Evolutionary conservation across 2,113 vertebrate genomes (phyloP), one percentile per base, ranked within the genome.

Genomic region (Atractosteus spatula): DNA sequence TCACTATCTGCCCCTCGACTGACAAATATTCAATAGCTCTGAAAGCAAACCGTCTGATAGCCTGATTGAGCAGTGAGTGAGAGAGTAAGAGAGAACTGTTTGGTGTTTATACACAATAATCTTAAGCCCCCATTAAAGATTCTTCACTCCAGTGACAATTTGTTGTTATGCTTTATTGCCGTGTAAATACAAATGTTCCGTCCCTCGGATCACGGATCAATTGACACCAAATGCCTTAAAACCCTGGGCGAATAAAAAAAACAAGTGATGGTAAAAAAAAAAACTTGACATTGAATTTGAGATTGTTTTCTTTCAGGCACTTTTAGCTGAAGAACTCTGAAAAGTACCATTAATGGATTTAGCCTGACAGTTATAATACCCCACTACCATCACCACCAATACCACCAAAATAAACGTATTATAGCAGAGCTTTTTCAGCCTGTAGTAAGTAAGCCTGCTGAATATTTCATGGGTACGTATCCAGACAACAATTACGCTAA

Each of bases 361-460:
- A 65, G n/a, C 62, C 2, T 65, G 62, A 65, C 62, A 65, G 62
- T 65, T 29, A 65, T 4, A 65, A 62, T 12, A 65, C 17, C 62
- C 41, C 41, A 10, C 29, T 65, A 10, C 8, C 62, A 10, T 51
- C 5, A 10, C 47, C 47, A 5, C 10, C 47, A 5, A 5, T 10
- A 5, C 47, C 10, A 5, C 47, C 47, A 51, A 51, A 5, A 7
- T 51, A 51, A 5, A 51, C 47, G 10, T 51, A 51, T 62, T 62
- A 16, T 29, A 62, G 8, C 13, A 14, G 17, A 16, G 17, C 59
- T 16, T 62, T 57, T 62, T 62, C 6, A 62, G 59, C 59, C 59
- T 29, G 17, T 62, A 29, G 59, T 11, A 62, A 62, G 59, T 29
- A 16, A 62, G 59, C 7, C 59, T 51, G 47, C 3, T 62, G 59